These are phyloP conservation scores for Anorthoa munda DNA, from an alignment of 2,888 invertebrate genomes.

Conservation along the genomic window DNA sequence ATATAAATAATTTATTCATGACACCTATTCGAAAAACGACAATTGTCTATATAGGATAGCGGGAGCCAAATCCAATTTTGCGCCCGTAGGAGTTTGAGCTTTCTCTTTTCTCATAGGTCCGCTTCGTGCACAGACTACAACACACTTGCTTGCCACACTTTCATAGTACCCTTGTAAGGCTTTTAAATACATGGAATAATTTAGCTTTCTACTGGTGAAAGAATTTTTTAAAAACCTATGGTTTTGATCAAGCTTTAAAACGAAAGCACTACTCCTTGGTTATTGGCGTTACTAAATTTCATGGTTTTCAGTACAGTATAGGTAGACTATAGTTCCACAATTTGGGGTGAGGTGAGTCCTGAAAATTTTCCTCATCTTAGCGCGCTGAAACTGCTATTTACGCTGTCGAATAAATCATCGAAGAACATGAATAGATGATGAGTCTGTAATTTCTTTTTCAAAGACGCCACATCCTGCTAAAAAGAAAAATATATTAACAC, in stretches of 20 bases:
- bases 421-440: constrained; percentile 8
- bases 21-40: too few relatives aligned
- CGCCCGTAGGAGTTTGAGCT: too few relatives aligned
- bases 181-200: too few relatives aligned
- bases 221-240: background rate
- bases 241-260: constrained; percentile 23
- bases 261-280: constrained; percentile 18
- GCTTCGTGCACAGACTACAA: too few relatives aligned
- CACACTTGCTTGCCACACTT: too few relatives aligned
- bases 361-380: constrained; percentile 13
- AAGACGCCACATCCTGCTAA: too few relatives aligned
- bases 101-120: too few relatives aligned
- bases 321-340: constrained; percentile 3
- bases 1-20: too few relatives aligned
- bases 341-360: background rate
- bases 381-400: constrained; percentile 2
- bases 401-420: constrained; percentile 13
- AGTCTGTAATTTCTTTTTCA: background rate
- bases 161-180: too few relatives aligned
- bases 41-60: too few relatives aligned
- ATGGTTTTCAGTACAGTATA: background rate
- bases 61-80: too few relatives aligned
- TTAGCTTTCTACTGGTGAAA: too few relatives aligned
- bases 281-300: background rate
- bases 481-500: background rate